Conservation (phyloP, 2,113 vertebrate genomes). For the Sarotherodon lohbergeri region DNA sequence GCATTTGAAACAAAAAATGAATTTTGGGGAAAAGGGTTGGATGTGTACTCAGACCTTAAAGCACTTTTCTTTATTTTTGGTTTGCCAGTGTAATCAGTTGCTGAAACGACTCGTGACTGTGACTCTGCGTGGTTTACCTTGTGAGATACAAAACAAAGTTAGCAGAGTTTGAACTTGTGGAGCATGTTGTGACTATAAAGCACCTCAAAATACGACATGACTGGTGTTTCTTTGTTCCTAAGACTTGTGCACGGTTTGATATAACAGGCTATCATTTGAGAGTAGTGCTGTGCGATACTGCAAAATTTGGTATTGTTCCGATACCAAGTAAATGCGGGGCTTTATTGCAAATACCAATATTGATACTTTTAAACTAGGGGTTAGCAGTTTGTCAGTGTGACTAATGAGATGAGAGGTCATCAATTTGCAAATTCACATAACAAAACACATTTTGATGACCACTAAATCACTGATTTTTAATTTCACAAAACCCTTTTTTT, state of each 20-base stretch:
- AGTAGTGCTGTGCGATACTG: not conserved
- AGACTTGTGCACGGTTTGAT: not conserved
- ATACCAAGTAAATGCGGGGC: too few species aligned
- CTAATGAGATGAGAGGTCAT: too few species aligned
- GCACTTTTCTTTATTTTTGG: slow-evolving; percentile 44
- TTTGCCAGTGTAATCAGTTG: slow-evolving; percentile 37
- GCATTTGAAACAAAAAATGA: not conserved
- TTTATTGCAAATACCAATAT: too few species aligned
- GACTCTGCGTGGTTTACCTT: not conserved
- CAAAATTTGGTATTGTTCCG: too few species aligned
- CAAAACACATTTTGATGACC: too few species aligned
- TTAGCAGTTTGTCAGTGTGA: too few species aligned
- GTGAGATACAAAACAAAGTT: not conserved
- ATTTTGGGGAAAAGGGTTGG: not conserved
- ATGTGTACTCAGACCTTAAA: not conserved
- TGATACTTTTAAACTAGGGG: too few species aligned
- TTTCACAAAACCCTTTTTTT: too few species aligned
- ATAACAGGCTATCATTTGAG: not conserved
- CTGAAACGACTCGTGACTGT: slow-evolving; percentile 1
- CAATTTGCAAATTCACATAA: too few species aligned
- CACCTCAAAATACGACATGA: not conserved
- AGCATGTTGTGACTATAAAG: not conserved
- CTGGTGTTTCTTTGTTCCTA: not conserved
- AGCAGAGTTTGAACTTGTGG: not conserved
- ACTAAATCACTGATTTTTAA: too few species aligned